Evolutionary conservation across 2,797 vertebrate genomes (phyloP), one percentile per base, ranked within the genome.

Genomic region (Neopelma chrysocephalum): DNA sequence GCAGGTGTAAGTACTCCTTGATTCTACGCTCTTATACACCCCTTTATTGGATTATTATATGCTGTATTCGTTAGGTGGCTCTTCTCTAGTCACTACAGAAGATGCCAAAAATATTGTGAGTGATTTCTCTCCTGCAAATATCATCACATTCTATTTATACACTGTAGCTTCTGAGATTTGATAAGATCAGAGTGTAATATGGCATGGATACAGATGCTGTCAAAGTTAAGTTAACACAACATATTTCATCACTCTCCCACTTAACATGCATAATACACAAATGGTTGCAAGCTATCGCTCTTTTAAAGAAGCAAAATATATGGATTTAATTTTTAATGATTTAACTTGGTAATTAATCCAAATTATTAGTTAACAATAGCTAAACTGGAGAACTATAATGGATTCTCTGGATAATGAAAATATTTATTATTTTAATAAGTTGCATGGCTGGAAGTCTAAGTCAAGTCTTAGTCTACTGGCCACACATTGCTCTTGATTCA

Each of bases 361-460:
- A 96, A 95, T 93, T 79, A 96, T 96, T 94, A 95, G 70, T 96
- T 97, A 97, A 95, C 85, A 91, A 94, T 95, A 89, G 56, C 60
- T 94, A 93, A 96, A 94, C 31, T 20, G 36, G 54, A 95, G 69
- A 91, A 94, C 82, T 50, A 64, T 90, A 96, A 96, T 84, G 85
- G 81, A 96, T 97, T 95, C 81, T 68, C 66, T 73, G 66, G 80
- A 88, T 87, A 96, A 95, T 80, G 91, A 89, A 96, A 93, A 92
- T 97, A 96, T 97, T 95, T 97, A 96, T 97, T 97, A 96, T 96
- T 96, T 96, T 96, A 96, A 97, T 96, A 95, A 95, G 94, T 93
- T 90, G 86, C 96, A 29, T 96, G 93, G 94, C 94, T 97, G 96
- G 95, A 97, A 96, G 93, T 91, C 93, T 91, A 91, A 84, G 91